phyloP scores from a whole-genome alignment of 2,797 vertebrate genomes.

The Botia almorhae region DNA sequence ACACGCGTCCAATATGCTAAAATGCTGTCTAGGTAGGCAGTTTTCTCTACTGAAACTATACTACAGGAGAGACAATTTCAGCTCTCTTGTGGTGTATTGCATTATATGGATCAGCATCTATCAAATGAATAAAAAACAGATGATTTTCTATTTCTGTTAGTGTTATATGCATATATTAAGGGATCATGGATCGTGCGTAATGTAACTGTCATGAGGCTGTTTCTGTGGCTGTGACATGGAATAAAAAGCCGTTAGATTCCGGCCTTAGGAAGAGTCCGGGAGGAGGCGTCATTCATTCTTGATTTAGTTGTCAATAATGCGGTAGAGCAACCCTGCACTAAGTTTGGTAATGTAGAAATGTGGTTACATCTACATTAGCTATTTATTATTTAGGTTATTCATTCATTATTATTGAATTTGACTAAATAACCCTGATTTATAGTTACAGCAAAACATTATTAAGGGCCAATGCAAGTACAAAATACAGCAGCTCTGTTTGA shows the following conservation, averaged over 20 bases:
- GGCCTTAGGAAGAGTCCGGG: conserved; percentile 12
- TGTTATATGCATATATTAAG: not conserved
- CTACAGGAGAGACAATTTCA: not conserved
- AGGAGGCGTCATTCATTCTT: not conserved
- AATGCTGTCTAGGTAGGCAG: not conserved
- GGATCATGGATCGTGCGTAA: conserved; percentile 5
- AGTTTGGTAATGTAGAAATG: too few relatives aligned
- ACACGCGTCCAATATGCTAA: not conserved
- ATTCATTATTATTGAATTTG: too few relatives aligned
- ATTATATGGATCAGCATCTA: conserved; percentile 4
- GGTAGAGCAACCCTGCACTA: not conserved
- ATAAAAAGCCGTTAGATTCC: conserved; percentile 39
- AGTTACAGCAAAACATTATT: too few relatives aligned
- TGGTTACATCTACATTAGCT: too few relatives aligned
- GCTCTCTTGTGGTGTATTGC: not conserved
- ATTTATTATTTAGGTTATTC: too few relatives aligned
- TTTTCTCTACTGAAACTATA: not conserved
- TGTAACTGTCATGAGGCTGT: not conserved
- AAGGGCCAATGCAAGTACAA: too few relatives aligned
- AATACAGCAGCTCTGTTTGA: too few relatives aligned
- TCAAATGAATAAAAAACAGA: not conserved
- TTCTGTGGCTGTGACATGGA: conserved; percentile 24
- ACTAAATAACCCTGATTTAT: too few relatives aligned
- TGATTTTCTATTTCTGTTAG: not conserved
- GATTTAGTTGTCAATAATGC: too few relatives aligned